phyloP scores from a whole-genome alignment of 2,888 invertebrate species.

The Nomada fucata region DNA sequence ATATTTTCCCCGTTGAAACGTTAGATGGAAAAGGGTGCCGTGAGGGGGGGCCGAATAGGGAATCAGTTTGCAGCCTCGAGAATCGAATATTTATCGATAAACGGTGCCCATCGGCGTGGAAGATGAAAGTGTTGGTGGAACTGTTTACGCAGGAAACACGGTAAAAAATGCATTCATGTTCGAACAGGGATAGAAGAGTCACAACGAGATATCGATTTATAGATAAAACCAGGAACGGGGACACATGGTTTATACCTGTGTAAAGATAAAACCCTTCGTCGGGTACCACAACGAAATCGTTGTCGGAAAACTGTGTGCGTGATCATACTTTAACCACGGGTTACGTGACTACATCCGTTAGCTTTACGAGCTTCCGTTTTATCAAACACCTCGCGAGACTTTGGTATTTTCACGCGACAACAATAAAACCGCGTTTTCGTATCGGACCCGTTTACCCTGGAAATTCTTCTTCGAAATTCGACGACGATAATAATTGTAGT shows the following conservation, averaged over 20 bases:
- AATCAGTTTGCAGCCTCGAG: slow-evolving; percentile 17
- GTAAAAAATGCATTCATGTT: slow-evolving; percentile 30
- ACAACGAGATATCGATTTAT: slow-evolving; percentile 54
- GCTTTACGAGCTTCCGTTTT: slow-evolving; percentile 34
- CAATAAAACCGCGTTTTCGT: slow-evolving; percentile 9
- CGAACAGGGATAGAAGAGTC: not conserved
- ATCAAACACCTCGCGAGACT: not conserved
- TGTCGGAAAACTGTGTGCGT: slow-evolving; percentile 30
- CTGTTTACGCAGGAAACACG: slow-evolving; percentile 47
- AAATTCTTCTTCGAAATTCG: too few species aligned
- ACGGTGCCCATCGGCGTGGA: slow-evolving; percentile 22
- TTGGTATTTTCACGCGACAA: not conserved
- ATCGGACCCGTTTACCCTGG: not conserved
- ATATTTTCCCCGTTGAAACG: slow-evolving; percentile 1
- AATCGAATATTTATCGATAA: slow-evolving; percentile 48
- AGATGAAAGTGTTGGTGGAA: slow-evolving; percentile 53
- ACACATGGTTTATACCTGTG: slow-evolving; percentile 43
- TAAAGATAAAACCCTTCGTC: slow-evolving; percentile 48
- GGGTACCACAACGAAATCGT: slow-evolving; percentile 28
- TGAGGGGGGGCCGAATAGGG: slow-evolving; percentile 14
- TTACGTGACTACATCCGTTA: slow-evolving; percentile 9
- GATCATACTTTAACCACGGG: slow-evolving; percentile 31
- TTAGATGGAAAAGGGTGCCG: not conserved
- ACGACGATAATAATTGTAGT: too few species aligned
- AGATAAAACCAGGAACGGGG: slow-evolving; percentile 41